Percentiles rank a stretch among this genome's conserved stretches.
phyloP scores from a whole-genome alignment of 2,888 invertebrate species.

The Rhorus exstirpatorius region DNA sequence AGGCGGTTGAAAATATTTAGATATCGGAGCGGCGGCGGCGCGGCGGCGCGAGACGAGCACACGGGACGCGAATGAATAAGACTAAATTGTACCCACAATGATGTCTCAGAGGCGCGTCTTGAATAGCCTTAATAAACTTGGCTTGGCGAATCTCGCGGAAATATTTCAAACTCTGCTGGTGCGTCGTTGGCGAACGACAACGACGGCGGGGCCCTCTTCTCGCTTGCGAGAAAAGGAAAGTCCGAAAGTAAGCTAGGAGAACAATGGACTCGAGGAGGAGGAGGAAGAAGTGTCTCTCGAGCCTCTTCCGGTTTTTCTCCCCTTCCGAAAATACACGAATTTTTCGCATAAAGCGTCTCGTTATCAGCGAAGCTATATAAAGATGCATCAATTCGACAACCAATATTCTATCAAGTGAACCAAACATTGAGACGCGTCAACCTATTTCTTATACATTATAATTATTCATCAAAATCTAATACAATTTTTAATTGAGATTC shows the following conservation, averaged over 20 bases:
- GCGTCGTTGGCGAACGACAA: slow-evolving; percentile 65
- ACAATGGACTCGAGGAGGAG: slow-evolving; percentile 10
- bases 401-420: too few relatives aligned
- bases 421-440: too few relatives aligned
- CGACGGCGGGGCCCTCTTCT: slow-evolving; percentile 71
- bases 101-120: slow-evolving; percentile 88
- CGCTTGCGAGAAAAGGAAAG: slow-evolving; percentile 34
- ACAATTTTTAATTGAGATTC: too few relatives aligned
- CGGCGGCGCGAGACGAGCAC: slow-evolving; percentile 50
- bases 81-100: slow-evolving; percentile 89
- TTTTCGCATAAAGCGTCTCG: too few relatives aligned
- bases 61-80: slow-evolving; percentile 87
- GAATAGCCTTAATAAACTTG: slow-evolving; percentile 88
- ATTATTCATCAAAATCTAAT: too few relatives aligned
- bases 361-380: too few relatives aligned
- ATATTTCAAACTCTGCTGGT: slow-evolving; percentile 82
- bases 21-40: slow-evolving; percentile 77
- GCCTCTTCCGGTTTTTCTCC: too few relatives aligned
- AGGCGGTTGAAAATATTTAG: slow-evolving; percentile 85
- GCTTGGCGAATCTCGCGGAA: slow-evolving; percentile 83
- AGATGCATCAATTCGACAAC: too few relatives aligned
- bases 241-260: slow-evolving; percentile 20
- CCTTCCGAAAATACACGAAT: too few relatives aligned
- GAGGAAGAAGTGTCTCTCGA: too few relatives aligned
- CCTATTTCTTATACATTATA: too few relatives aligned